These are phyloP conservation scores for Campopleginae sp. DNA, from an alignment of 2,888 invertebrate species.

Conservation along the genomic window DNA sequence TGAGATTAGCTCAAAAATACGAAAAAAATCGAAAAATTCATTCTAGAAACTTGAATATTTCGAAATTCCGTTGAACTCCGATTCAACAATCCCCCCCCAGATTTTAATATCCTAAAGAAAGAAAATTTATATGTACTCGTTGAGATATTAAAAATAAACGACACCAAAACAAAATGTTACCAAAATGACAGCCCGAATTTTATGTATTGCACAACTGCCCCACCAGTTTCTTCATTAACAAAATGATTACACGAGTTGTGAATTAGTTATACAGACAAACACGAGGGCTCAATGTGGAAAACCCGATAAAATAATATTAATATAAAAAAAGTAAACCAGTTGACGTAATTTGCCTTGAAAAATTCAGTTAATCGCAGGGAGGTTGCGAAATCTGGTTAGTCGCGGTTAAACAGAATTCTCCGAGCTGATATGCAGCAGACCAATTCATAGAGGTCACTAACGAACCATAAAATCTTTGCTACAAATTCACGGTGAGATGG, in stretches of 20 bases:
- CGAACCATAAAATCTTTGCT: constrained; percentile 21
- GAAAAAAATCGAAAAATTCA: neutral
- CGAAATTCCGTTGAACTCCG: neutral
- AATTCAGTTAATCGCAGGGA: constrained; percentile 56
- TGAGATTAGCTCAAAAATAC: neutral
- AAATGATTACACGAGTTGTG: neutral
- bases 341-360: constrained; percentile 41
- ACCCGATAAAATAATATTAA: neutral
- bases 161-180: neutral
- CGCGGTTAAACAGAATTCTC: constrained; percentile 45
- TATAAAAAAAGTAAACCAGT: constrained; percentile 46
- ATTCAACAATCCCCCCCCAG: neutral
- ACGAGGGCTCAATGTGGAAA: neutral
- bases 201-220: neutral
- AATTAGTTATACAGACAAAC: neutral
- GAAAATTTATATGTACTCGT: neutral
- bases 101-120: neutral
- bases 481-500: neutral
- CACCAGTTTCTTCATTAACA: neutral
- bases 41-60: neutral
- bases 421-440: constrained; percentile 29
- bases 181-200: neutral
- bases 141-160: neutral
- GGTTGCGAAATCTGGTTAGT: constrained; percentile 46
- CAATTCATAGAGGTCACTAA: constrained; percentile 26